Evolutionary conservation across 2,113 vertebrate genomes (phyloP), one percentile per base, ranked within the genome.

Genomic region (Corapipo altera): DNA sequence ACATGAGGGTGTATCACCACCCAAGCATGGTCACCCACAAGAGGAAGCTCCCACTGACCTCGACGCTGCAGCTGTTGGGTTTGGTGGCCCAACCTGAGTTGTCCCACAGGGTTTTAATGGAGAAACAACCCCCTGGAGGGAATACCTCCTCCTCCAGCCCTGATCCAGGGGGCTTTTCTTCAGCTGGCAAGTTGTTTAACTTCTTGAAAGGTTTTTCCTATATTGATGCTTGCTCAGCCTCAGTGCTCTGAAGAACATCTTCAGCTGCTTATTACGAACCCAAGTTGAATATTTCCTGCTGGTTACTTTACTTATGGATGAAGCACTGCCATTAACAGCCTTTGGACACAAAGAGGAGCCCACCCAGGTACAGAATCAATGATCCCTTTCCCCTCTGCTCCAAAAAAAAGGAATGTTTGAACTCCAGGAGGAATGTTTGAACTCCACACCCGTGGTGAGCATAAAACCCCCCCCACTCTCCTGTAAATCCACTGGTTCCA

Each of bases 1-100:
- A 55, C 24, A 18, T 0, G 1, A 52, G 48, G 23, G 30, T 4
- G 6, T 4, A 1, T 2, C 1, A 4, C 30, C 54, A 55, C 49
- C 49, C 10, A 24, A 33, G 73, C 2, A 0, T 1, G 16, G 32
- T 27, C 49, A 67, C 4, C 49, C 11, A 2, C 16, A 33, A 62
- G 69, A 28, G 22, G 33, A 11, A 75, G 33, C 41, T 54, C 52
- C 35, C 23, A 27, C 16, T 19, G 52, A 51, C 9, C 73, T 43
- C 65, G 28, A 0, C 0, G 2, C 65, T 39, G 17, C 24, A 52
- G 61, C 74, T 67, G 12, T 3, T 54, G 83, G 55, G 22, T 62
- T 49, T 77, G 54, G 37, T 23, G 37, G 21, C 51, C 62, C 55
- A 77, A 3, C 11, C 1, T 0, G 20, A 84, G 26, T 1, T 43